Base-by-base conservation (phyloP, 2,113 vertebrate species). In the Siniperca knerii region DNA sequence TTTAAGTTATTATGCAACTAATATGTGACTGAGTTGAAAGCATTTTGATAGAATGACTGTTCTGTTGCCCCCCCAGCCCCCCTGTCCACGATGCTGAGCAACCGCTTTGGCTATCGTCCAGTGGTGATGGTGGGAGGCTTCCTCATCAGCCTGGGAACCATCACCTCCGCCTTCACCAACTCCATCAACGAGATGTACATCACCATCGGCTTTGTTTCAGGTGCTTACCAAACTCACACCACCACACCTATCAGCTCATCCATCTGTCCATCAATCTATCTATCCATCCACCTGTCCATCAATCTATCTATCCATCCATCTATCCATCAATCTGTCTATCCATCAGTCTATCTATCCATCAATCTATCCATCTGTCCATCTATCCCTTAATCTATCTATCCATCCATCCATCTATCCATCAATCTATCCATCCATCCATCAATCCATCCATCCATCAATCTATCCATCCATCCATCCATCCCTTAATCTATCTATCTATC, bases 81-180 rank as follows among this genome's bases (percentile, higher is more conserved):
- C 2, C 89, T 99, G 71, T 96, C 97, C 8, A 96, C 97, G 0
- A 67, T 97, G 54, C 92, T 99, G 85, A 98, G 96, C 95, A 98
- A 96, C 68, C 95, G 96, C 62, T 98, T 98, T 0, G 97, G 98
- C 62, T 96, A 95, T 84, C 97, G 96, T 37, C 82, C 95, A 0
- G 97, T 99, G 81, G 98, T 99, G 83, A 97, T 99, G 95, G 73
- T 92, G 0, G 98, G 98, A 8, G 98, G 98, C 13, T 86, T 98
- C 88, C 96, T 99, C 5, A 92, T 98, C 83, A 96, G 96, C 89
- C 35, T 94, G 0, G 98, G 98, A 29, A 99, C 97, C 95, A 95
- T 98, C 87, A 62, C 33, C 0, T 97, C 97, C 3, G 96, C 97
- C 75, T 99, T 99, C 15, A 95, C 96, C 84, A 94, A 44, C 46